phyloP scores from a whole-genome alignment of 2,888 invertebrate species.

The Xestia xanthographa region DNA sequence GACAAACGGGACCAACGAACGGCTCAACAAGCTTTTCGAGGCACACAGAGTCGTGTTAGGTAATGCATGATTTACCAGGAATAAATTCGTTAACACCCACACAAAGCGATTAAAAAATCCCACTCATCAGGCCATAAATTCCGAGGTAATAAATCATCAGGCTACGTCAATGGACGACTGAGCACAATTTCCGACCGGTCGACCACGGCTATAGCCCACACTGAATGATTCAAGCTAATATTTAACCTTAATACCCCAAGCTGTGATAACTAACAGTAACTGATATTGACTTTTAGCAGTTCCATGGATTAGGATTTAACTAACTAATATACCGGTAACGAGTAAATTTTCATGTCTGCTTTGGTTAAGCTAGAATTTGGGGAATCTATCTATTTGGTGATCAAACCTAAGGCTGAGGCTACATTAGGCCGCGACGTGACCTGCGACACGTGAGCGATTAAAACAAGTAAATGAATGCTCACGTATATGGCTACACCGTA shows the following conservation, averaged over 20 bases:
- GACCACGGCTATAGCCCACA: constrained; percentile 9
- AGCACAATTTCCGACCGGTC: constrained; percentile 59
- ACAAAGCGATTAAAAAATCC: constrained; percentile 24
- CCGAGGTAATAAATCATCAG: constrained; percentile 44
- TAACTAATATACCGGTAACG: neutral
- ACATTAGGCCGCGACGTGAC: too few relatives aligned
- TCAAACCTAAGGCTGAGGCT: too few relatives aligned
- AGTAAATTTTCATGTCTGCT: neutral
- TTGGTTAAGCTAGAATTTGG: neutral
- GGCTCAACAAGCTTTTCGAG: neutral
- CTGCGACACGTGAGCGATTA: too few relatives aligned
- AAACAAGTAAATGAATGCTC: too few relatives aligned
- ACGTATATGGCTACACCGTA: too few relatives aligned
- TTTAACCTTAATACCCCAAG: constrained; percentile 42
- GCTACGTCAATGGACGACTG: constrained; percentile 43
- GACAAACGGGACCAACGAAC: neutral
- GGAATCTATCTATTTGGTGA: neutral
- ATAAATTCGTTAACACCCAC: neutral
- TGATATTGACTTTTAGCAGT: constrained; percentile 40
- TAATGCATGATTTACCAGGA: neutral
- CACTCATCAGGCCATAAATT: constrained; percentile 33
- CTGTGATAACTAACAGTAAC: constrained; percentile 40
- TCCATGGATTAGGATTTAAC: constrained; percentile 4
- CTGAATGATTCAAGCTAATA: constrained; percentile 51
- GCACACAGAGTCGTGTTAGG: neutral